A percentile compares a stretch with the other conserved stretches of the same genome.
These are phyloP conservation scores for Halictus quadricinctus DNA, from an alignment of 2,888 invertebrate genomes.

Conservation along the genomic window DNA sequence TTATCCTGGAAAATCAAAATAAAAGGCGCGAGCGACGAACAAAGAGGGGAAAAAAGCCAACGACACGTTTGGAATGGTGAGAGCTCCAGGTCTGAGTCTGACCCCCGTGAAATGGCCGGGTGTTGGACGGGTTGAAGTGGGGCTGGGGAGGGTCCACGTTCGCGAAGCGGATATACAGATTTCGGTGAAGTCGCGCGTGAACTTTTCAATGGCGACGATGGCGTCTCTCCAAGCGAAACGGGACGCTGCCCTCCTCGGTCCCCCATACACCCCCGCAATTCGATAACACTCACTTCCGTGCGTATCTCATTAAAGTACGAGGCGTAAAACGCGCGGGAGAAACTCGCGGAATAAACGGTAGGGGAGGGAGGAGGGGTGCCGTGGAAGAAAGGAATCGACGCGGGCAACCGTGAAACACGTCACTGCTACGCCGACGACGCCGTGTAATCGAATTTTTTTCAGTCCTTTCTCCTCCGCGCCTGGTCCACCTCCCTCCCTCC, in stretches of 20 bases:
- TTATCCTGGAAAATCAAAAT: not conserved
- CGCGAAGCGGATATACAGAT: not conserved
- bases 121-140: not conserved
- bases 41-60: not conserved
- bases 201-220: constrained; percentile 43
- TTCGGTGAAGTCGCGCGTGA: constrained; percentile 31
- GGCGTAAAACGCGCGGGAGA: constrained; percentile 5
- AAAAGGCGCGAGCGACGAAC: not conserved
- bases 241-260: too few relatives aligned
- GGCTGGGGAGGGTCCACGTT: not conserved
- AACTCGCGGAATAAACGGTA: not conserved
- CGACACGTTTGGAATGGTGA: not conserved
- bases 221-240: constrained; percentile 15
- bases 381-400: constrained; percentile 23
- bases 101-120: not conserved
- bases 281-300: constrained; percentile 48
- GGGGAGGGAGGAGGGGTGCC: too few relatives aligned
- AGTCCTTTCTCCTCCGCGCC: not conserved
- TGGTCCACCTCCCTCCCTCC: not conserved
- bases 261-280: not conserved
- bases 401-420: constrained; percentile 47
- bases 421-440: constrained; percentile 31
- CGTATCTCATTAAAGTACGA: constrained; percentile 51
- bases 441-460: constrained; percentile 42
- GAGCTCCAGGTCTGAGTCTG: not conserved